Base-by-base conservation (phyloP, 1,140 invertebrate genomes). In the Planococcus citri region DNA sequence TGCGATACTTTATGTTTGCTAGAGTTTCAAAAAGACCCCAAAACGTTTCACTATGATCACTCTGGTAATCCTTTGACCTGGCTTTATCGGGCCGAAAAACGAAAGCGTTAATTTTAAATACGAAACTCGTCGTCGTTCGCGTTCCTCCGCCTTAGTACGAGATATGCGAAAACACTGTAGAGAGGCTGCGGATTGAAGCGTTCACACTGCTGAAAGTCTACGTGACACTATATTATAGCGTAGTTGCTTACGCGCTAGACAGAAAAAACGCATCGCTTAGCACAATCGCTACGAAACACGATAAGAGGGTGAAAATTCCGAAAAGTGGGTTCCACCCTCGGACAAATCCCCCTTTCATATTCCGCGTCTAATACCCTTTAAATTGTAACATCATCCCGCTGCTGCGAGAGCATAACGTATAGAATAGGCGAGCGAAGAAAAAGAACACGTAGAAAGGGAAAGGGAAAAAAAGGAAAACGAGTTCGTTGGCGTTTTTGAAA, bases 251-350 rank as follows among this genome's bases (percentile, higher is more conserved):
- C 29, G 41, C 41, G 41, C 10, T 51, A 51, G 41, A 51, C 41
- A 17, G 41, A 51, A 64, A 64, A 64, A 64, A 58, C 25, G 60
- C 60, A 64, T 24, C 60, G 60, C 60, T 64, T 64, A 64, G 60
- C 60, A 64, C 60, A 64, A 64, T 64, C 25, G 60, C 60, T 64
- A 14, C 41, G 25, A 22, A 64, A 64, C 60, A 17, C 24, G 10
- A 64, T 27, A 27, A 64, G 60, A 64, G 60, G 60, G 60, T 24
- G 60, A 64, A 64, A 64, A 64, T 64, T 64, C 22, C 25, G 25
- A 64, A 64, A 64, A 64, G 60, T 64, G 60, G 60, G 60, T 64
- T 27, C 60, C 60, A 64, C 25, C 60, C 60, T 27, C 21, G 20
- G 25, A 24, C 60, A 21, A 64, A 64, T 64, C 60, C 22, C 20